These are phyloP conservation scores for Protaetia brevitarsis DNA, from an alignment of 1,140 invertebrate genomes.

Conservation along the genomic window DNA sequence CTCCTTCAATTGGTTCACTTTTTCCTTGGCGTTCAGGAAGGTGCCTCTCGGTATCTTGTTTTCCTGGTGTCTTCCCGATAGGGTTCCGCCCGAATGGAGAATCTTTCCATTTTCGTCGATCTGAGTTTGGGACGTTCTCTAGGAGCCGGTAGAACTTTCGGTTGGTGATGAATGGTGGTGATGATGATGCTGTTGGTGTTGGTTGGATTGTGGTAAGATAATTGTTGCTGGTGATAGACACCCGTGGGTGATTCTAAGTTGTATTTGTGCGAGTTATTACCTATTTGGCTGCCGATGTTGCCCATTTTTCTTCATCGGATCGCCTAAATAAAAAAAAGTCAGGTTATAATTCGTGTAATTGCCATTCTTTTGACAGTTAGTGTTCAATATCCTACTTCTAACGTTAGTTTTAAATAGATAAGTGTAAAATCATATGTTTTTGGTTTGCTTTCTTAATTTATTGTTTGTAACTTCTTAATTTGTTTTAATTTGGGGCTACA, in stretches of 20 bases:
- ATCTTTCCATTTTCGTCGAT: constrained; percentile 77
- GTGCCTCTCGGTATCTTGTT: background rate
- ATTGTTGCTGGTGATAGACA: constrained; percentile 49
- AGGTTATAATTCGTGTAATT: too few species aligned
- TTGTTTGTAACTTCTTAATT: too few species aligned
- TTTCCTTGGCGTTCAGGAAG: constrained; percentile 3
- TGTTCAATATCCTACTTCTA: too few species aligned
- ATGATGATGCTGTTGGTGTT: constrained; percentile 49
- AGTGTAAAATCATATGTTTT: too few species aligned
- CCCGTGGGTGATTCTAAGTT: constrained; percentile 23
- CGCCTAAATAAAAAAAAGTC: background rate
- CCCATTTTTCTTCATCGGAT: constrained; percentile 35
- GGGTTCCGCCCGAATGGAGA: constrained; percentile 73
- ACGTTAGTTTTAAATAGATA: too few species aligned
- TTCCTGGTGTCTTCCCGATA: constrained; percentile 55
- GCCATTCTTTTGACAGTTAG: too few species aligned
- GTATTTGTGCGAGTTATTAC: constrained; percentile 33
- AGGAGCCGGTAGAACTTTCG: constrained; percentile 66
- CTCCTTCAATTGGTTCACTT: background rate
- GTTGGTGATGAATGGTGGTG: too few species aligned
- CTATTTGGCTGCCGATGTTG: constrained; percentile 43
- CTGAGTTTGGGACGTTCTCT: constrained; percentile 58
- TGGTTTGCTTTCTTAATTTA: too few species aligned
- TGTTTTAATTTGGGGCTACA: too few species aligned
- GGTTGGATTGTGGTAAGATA: constrained; percentile 43